Evolutionary conservation across 1,140 invertebrate species (phyloP).

Genomic region (Ceratosolen fusciceps): DNA sequence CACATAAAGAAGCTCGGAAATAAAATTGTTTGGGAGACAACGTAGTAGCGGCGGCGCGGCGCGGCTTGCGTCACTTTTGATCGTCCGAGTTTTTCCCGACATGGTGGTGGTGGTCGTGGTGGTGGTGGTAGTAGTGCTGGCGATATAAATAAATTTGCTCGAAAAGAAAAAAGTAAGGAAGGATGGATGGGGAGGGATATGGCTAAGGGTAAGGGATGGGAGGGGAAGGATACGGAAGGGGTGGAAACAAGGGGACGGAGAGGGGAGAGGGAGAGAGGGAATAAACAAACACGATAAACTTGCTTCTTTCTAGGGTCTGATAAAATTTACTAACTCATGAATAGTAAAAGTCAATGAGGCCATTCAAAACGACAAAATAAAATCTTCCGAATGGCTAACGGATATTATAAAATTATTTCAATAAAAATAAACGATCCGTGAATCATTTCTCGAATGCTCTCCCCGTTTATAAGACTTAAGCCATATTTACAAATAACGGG

Average conservation of each 20-base stretch:
- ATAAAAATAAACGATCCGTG: conserved; percentile 7
- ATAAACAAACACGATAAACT: conserved; percentile 23
- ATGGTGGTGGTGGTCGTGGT: too few relatives aligned
- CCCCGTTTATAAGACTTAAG: background rate
- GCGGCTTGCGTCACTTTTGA: conserved; percentile 15
- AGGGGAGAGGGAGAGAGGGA: background rate
- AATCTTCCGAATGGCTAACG: background rate
- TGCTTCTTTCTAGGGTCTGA: background rate
- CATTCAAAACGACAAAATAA: conserved; percentile 27
- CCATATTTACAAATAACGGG: background rate
- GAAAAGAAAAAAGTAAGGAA: conserved; percentile 15
- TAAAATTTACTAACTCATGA: conserved; percentile 26
- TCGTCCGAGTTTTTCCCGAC: background rate
- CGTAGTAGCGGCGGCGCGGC: too few relatives aligned
- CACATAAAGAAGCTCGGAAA: conserved; percentile 1
- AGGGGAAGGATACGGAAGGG: too few relatives aligned
- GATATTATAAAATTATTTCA: background rate
- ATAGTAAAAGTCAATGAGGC: conserved; percentile 15
- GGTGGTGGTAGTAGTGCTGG: too few relatives aligned
- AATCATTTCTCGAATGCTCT: background rate
- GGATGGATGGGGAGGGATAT: too few relatives aligned
- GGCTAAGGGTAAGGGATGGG: too few relatives aligned
- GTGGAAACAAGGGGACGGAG: too few relatives aligned
- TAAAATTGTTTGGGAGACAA: background rate
- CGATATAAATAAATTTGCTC: conserved; percentile 21